Conservation (phyloP, 1,140 invertebrate genomes). For the Adoxophyes honmai region DNA sequence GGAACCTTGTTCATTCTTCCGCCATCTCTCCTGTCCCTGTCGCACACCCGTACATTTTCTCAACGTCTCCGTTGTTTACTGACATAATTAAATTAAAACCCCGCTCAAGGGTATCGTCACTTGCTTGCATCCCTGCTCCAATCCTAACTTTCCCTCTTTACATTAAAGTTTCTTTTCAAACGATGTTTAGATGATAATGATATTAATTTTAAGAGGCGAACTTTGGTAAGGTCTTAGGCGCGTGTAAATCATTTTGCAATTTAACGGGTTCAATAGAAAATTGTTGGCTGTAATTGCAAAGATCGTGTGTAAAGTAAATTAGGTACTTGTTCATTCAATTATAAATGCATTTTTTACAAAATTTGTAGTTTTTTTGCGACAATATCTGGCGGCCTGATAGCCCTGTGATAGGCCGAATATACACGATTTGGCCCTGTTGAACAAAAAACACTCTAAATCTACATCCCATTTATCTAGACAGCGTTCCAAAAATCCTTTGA, state of each 20-base stretch:
- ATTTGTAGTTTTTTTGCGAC: too few species aligned
- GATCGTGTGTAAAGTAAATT: too few species aligned
- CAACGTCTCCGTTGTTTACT: conserved; percentile 6
- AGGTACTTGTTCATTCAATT: too few species aligned
- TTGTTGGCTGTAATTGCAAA: too few species aligned
- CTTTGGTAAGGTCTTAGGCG: background rate
- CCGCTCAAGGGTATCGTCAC: conserved; percentile 9
- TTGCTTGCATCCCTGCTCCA: background rate
- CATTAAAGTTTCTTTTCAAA: background rate
- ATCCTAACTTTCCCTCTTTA: background rate
- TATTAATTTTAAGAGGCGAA: conserved; percentile 1
- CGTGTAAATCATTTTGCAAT: background rate
- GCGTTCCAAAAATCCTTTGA: too few species aligned
- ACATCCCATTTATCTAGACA: too few species aligned
- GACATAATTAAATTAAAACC: conserved; percentile 15
- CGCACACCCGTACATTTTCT: conserved; percentile 6
- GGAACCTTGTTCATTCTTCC: background rate
- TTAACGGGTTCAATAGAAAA: too few species aligned
- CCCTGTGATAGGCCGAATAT: too few species aligned
- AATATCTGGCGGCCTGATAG: too few species aligned
- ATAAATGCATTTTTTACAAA: too few species aligned
- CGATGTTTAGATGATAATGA: background rate
- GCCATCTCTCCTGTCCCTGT: background rate
- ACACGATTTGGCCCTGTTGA: too few species aligned
- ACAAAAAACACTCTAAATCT: too few species aligned